A percentile compares a stretch with the other conserved stretches of the same genome.
phyloP scores from a whole-genome alignment of 2,113 vertebrate species.

The Zapornia atra region DNA sequence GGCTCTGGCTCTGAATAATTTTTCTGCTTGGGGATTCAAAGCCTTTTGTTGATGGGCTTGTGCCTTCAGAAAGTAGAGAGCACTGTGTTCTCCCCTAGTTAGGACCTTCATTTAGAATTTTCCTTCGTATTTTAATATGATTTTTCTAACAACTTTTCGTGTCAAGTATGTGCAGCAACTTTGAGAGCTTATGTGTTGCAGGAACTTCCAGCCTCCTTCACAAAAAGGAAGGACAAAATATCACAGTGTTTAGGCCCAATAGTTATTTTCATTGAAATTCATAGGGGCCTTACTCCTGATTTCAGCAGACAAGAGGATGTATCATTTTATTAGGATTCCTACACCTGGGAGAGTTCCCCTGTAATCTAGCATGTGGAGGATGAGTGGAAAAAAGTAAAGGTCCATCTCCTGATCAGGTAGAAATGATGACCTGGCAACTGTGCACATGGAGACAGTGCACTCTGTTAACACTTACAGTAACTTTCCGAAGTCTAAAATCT shows the following conservation, averaged over 20 bases:
- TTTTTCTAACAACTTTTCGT: background rate
- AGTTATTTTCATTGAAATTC: background rate
- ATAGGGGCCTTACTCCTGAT: background rate
- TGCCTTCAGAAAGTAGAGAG: background rate
- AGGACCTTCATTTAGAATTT: background rate
- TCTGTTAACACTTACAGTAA: background rate
- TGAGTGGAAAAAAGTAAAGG: background rate
- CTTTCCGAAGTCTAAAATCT: background rate
- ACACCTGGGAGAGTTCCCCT: background rate
- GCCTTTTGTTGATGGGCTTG: background rate
- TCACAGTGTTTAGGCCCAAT: background rate
- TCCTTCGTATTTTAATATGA: background rate
- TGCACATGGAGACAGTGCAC: background rate
- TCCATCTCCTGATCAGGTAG: background rate
- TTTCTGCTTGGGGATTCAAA: background rate
- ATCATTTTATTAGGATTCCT: background rate
- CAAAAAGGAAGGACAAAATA: background rate
- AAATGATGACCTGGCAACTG: background rate
- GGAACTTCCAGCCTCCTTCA: background rate
- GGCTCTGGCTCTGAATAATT: background rate
- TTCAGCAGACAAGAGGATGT: background rate
- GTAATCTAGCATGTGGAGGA: background rate
- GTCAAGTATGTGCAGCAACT: background rate
- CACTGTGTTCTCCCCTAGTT: background rate
- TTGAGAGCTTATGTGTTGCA: background rate